Evolutionary conservation across 2,888 invertebrate genomes (phyloP).

Genomic region (Laothoe populi): DNA sequence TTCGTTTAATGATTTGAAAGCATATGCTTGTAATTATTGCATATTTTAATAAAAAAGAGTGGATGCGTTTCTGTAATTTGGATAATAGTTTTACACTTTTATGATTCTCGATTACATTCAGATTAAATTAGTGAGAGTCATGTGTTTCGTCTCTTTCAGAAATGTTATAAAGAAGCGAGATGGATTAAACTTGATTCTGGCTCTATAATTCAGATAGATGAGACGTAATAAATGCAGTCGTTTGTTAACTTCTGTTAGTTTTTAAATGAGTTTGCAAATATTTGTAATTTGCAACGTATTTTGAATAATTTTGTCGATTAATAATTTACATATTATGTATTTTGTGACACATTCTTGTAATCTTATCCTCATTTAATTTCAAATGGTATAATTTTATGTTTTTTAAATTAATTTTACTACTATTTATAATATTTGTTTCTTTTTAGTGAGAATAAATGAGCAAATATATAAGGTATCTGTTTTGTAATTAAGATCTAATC

Average conservation of each 20-base stretch:
- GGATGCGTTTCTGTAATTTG: background rate
- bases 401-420: background rate
- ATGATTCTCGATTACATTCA: background rate
- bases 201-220: conserved; percentile 41
- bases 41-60: conserved; percentile 15
- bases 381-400: background rate
- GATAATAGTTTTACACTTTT: conserved; percentile 5
- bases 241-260: background rate
- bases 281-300: conserved; percentile 23
- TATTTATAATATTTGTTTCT: background rate
- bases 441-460: background rate
- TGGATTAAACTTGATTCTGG: conserved; percentile 29
- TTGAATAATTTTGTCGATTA: conserved; percentile 43
- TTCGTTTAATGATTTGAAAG: conserved; percentile 36
- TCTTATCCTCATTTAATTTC: background rate
- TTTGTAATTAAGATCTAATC: background rate
- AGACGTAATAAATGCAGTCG: conserved; percentile 25
- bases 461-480: background rate
- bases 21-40: conserved; percentile 35
- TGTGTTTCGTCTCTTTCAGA: background rate
- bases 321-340: conserved; percentile 44
- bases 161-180: background rate
- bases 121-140: background rate
- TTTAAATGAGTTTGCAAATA: background rate
- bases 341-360: conserved; percentile 27